Evolutionary conservation across 2,113 vertebrate genomes (phyloP).

Genomic region (Oxyruncus cristatus): DNA sequence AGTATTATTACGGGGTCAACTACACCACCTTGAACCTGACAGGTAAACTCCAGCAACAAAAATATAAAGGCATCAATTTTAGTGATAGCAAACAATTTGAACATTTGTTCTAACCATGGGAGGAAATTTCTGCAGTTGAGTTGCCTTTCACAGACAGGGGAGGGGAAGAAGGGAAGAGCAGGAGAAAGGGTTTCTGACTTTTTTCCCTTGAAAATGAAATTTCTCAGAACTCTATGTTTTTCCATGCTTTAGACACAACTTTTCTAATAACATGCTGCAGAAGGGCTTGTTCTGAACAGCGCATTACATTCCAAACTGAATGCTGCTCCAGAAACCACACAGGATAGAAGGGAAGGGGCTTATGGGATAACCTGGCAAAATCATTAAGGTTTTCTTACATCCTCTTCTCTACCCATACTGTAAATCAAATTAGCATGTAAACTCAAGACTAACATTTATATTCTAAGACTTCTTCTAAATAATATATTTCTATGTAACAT

Average conservation of each 20-base stretch:
- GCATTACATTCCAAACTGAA: background rate
- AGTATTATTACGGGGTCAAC: background rate
- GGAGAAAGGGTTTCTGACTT: background rate
- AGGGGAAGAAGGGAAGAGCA: background rate
- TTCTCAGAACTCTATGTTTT: background rate
- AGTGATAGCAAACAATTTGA: constrained; percentile 11
- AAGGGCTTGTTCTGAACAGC: background rate
- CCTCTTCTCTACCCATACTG: background rate
- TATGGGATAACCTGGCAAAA: background rate
- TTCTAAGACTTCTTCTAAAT: background rate
- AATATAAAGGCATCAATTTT: background rate
- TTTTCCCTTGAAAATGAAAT: background rate
- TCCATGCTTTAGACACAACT: background rate
- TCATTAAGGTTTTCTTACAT: background rate
- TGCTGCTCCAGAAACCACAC: background rate
- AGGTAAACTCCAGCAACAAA: background rate
- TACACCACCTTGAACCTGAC: background rate
- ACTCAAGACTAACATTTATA: background rate
- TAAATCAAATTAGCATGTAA: background rate
- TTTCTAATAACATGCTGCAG: background rate
- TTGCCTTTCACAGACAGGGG: background rate
- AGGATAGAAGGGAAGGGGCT: background rate
- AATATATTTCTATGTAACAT: background rate
- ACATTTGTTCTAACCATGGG: background rate
- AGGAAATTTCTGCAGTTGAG: background rate